Conservation (phyloP, 2,113 vertebrate species). For the Burhinus bistriatus region DNA sequence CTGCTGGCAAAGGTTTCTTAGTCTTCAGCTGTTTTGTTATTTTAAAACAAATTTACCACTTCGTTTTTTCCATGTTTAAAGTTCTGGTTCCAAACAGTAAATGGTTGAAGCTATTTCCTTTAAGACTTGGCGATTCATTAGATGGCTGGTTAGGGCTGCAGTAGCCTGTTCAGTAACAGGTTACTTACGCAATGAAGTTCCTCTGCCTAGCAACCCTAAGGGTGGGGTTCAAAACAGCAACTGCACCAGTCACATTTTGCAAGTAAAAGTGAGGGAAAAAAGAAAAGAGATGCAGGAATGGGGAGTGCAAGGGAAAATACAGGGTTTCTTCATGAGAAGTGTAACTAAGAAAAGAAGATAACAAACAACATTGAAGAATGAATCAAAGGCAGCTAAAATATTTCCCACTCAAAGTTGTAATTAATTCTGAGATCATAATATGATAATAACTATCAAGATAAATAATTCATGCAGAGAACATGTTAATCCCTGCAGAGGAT, state of each 20-base stretch:
- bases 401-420: not conserved
- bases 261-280: not conserved
- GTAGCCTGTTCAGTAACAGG: slow-evolving; percentile 33
- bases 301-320: not conserved
- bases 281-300: not conserved
- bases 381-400: not conserved
- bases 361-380: not conserved
- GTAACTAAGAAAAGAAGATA: not conserved
- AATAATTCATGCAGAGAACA: slow-evolving; percentile 35
- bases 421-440: slow-evolving; percentile 21
- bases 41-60: not conserved
- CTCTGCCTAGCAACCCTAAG: slow-evolving; percentile 61
- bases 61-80: not conserved
- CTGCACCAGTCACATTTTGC: not conserved
- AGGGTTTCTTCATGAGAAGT: not conserved
- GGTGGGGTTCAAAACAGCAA: slow-evolving; percentile 65
- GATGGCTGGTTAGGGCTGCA: not conserved
- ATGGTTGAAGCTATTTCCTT: not conserved
- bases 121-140: not conserved
- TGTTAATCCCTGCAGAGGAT: not conserved
- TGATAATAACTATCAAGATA: slow-evolving; percentile 25
- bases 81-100: not conserved
- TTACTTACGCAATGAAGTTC: slow-evolving; percentile 41
- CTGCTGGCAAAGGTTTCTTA: not conserved
- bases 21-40: not conserved